phyloP scores from a whole-genome alignment of 2,113 vertebrate genomes.

The Melozone crissalis region DNA sequence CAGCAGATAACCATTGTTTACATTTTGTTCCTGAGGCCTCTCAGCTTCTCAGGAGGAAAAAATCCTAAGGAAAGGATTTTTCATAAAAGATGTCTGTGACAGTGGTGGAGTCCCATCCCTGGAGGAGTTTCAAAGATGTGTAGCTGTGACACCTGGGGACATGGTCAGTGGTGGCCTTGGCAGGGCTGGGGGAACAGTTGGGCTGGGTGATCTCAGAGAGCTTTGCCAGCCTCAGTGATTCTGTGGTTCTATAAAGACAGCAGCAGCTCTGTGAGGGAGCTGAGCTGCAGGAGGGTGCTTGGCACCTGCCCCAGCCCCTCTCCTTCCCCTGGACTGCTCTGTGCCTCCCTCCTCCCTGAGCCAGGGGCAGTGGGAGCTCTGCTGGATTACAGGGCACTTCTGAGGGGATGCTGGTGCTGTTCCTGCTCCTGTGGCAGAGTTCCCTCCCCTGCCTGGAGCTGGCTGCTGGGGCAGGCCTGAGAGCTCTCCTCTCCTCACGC shows the following conservation, averaged over 20 bases:
- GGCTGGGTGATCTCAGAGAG: neutral
- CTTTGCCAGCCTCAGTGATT: neutral
- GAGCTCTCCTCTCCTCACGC: neutral
- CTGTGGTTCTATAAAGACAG: neutral
- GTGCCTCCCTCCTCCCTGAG: neutral
- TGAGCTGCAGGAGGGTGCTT: neutral
- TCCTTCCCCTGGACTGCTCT: neutral
- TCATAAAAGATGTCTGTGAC: neutral
- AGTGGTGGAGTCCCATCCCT: neutral
- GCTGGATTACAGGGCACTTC: fast-evolving
- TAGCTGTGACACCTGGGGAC: neutral
- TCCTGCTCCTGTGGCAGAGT: neutral
- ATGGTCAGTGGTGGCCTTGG: neutral
- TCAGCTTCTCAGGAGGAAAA: too few relatives aligned
- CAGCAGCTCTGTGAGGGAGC: neutral
- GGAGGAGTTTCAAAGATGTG: neutral
- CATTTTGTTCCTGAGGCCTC: too few relatives aligned
- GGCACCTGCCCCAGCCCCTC: neutral
- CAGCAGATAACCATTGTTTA: too few relatives aligned
- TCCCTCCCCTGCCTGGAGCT: neutral
- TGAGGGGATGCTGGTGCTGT: neutral
- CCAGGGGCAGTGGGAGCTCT: neutral
- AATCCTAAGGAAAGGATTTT: too few relatives aligned
- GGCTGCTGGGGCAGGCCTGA: neutral
- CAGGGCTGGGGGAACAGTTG: neutral